These are phyloP conservation scores for Drosophila phalerata DNA, from an alignment of 2,888 invertebrate genomes.

Conservation along the genomic window DNA sequence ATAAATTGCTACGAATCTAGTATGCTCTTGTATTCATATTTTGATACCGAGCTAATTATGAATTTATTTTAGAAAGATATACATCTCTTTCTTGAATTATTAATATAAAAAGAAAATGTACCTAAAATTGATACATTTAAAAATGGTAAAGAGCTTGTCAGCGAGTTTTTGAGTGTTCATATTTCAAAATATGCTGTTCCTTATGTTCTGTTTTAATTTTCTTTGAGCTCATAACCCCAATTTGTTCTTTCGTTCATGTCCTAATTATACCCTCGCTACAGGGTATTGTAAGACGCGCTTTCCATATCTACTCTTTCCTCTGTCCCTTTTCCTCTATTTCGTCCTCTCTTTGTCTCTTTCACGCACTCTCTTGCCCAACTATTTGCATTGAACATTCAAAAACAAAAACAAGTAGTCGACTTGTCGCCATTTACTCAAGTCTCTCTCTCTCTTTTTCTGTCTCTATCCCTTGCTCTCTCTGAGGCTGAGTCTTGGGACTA, in stretches of 20 bases:
- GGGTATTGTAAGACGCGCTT: constrained; percentile 11
- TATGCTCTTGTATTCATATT: too few species aligned
- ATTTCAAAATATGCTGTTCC: background rate
- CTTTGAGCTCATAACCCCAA: too few species aligned
- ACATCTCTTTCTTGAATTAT: too few species aligned
- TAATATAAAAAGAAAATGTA: too few species aligned
- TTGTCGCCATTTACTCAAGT: constrained; percentile 58
- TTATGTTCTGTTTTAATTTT: too few species aligned
- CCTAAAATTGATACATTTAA: too few species aligned
- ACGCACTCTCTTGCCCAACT: constrained; percentile 34
- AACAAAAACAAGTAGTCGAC: constrained; percentile 19
- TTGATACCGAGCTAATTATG: too few species aligned
- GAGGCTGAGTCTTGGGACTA: constrained; percentile 25
- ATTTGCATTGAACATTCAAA: constrained; percentile 57
- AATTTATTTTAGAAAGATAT: too few species aligned
- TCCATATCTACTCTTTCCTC: background rate
- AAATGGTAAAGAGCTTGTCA: too few species aligned
- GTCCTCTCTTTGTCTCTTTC: background rate
- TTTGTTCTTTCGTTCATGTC: background rate
- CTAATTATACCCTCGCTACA: background rate
- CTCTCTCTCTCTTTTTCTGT: background rate
- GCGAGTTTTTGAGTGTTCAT: too few species aligned
- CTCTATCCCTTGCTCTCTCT: constrained; percentile 2
- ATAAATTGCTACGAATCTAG: too few species aligned
- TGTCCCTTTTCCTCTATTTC: background rate